These are phyloP conservation scores for Odontomyia ornata DNA, from an alignment of 2,888 invertebrate genomes.

Conservation along the genomic window DNA sequence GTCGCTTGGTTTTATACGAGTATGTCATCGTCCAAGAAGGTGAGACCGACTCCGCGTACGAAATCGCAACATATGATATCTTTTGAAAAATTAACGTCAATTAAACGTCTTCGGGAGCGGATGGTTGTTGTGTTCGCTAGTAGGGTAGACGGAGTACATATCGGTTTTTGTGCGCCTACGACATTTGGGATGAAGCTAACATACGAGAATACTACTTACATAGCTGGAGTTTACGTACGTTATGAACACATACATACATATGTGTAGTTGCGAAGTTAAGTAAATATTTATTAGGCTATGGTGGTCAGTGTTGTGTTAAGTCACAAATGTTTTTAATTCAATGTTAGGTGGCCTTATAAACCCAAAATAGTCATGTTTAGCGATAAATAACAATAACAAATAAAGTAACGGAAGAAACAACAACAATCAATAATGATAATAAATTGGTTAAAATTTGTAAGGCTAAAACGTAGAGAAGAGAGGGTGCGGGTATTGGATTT, in stretches of 20 bases:
- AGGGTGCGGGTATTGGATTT: too few species aligned
- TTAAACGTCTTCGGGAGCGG: not conserved
- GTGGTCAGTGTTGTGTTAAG: not conserved
- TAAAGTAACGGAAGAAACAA: too few species aligned
- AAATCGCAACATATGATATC: slow-evolving; percentile 13
- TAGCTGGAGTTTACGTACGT: not conserved
- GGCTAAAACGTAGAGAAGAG: too few species aligned
- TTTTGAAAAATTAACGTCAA: slow-evolving; percentile 12
- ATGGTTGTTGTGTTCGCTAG: not conserved
- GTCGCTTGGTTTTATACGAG: too few species aligned
- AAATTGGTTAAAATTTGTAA: too few species aligned
- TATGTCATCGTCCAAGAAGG: not conserved
- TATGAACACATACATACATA: not conserved
- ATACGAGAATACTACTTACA: not conserved
- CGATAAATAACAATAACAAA: too few species aligned
- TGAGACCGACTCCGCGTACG: slow-evolving; percentile 17
- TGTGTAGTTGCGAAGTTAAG: not conserved
- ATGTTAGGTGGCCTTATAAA: slow-evolving; percentile 1
- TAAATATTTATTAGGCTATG: not conserved
- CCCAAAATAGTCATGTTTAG: too few species aligned
- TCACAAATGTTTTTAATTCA: not conserved
- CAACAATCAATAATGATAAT: too few species aligned
- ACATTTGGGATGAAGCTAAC: not conserved
- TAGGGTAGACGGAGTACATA: not conserved
- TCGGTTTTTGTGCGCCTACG: not conserved